phyloP scores from a whole-genome alignment of 1,140 invertebrate species.

The Mylabris phalerata region DNA sequence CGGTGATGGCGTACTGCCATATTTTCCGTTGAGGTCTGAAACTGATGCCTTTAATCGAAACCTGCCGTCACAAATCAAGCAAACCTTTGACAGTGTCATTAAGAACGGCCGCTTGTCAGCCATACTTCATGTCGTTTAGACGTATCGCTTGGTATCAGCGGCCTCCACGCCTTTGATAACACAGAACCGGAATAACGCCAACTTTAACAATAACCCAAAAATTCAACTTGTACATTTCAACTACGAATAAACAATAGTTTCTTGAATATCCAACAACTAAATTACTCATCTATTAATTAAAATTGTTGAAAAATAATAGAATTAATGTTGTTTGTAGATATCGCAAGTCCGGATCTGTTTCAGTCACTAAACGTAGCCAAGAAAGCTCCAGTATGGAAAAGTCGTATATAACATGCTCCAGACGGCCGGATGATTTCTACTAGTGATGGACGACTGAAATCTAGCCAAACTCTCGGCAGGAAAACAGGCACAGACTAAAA shows the following conservation, averaged over 20 bases:
- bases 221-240: no score
- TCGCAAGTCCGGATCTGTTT: slow-evolving; percentile 13
- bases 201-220: neutral
- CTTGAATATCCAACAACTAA: neutral
- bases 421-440: slow-evolving; percentile 37
- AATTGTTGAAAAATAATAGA: no score
- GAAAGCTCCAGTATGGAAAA: slow-evolving; percentile 22
- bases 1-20: slow-evolving; percentile 26
- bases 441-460: slow-evolving; percentile 38
- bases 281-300: no score
- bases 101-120: slow-evolving; percentile 39
- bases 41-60: slow-evolving; percentile 44
- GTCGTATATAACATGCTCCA: slow-evolving; percentile 35
- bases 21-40: slow-evolving; percentile 36
- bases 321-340: neutral
- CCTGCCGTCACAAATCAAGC: slow-evolving; percentile 42
- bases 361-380: slow-evolving; percentile 18
- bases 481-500: slow-evolving; percentile 9
- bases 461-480: slow-evolving; percentile 28
- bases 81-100: slow-evolving; percentile 41
- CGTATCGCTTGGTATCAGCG: slow-evolving; percentile 25
- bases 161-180: neutral
- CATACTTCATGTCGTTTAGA: slow-evolving; percentile 36
- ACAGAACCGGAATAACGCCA: neutral
- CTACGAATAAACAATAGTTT: no score